phyloP scores from a whole-genome alignment of 2,797 vertebrate species.

The Periparus ater region DNA sequence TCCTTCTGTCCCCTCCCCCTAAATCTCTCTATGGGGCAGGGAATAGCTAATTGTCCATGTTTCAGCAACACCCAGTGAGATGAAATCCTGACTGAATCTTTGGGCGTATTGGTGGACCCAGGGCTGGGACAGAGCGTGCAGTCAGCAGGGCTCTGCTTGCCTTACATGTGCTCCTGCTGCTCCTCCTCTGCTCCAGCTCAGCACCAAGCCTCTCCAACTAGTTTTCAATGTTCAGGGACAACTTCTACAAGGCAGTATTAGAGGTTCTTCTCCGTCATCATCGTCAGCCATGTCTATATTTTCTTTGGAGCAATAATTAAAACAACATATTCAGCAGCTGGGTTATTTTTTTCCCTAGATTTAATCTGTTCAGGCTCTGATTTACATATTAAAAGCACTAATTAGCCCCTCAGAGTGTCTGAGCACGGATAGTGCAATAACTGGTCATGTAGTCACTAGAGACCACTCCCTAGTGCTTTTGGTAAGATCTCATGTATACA shows the following conservation, averaged over 20 bases:
- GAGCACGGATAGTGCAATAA: conserved; percentile 84
- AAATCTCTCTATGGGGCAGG: background rate
- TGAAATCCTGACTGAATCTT: background rate
- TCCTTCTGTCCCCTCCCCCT: background rate
- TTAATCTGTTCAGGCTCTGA: conserved; percentile 94
- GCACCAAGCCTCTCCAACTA: background rate
- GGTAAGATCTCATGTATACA: conserved; percentile 68
- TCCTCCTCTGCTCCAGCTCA: background rate
- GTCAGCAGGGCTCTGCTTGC: background rate
- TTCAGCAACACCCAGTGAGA: background rate
- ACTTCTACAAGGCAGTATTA: background rate
- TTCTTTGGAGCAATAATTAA: conserved; percentile 86
- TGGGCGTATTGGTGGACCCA: background rate
- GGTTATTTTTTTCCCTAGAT: conserved; percentile 82
- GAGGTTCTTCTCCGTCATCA: conserved; percentile 22
- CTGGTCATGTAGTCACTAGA: conserved; percentile 81
- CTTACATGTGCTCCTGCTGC: background rate
- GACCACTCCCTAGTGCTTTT: conserved; percentile 70
- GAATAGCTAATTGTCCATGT: background rate
- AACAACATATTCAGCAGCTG: conserved; percentile 98
- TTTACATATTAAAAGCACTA: conserved; percentile 99
- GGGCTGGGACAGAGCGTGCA: accelerated
- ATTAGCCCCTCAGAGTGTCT: conserved; percentile 97
- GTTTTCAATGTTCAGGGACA: background rate
- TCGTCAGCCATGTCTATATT: conserved; percentile 72